Base-by-base conservation (phyloP, 2,888 invertebrate species). In the Lasioglossum leucozonium region DNA sequence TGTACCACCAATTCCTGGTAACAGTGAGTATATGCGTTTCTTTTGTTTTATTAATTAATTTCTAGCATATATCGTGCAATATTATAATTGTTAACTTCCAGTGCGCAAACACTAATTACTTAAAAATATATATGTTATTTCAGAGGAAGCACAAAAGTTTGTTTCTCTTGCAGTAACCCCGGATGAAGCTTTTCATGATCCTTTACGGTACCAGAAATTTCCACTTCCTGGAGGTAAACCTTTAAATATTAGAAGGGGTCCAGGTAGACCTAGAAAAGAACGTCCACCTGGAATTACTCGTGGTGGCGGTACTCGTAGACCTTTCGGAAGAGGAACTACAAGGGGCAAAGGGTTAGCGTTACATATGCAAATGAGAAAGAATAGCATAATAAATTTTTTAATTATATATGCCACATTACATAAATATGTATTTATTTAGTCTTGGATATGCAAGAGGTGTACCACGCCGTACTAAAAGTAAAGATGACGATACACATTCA, bases 251-350 rank as follows among this genome's bases (percentile, higher is more conserved):
- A 96, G 97, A 88, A 96, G 98, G 88, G 98, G 98, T 74, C 97
- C 98, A 30, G 98, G 98, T 22, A 96, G 98, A 91, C 98, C 98
- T 18, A 96, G 98, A 86, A 97, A 98, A 93, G 98, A 98, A 95
- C 97, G 97, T 83, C 94, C 94, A 80, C 93, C 91, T 82, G 93
- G 94, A 95, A 96, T 96, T 78, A 91, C 93, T 26, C 92, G 95
- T 82, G 94, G 94, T 81, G 89, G 93, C 67, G 90, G 91, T 22
- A 87, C 91, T 30, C 92, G 94, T n/a, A 93, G 94, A 92, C 91
- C 94, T 72, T 94, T 94, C 79, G 94, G 94, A 73, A 92, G 95
- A 87, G 95, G 95, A 76, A 91, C 93, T 58, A 90, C 92, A 51
- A 93, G 95, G 82, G 95, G 94, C 69, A 95, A 95, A 93, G 94